These are phyloP conservation scores for Sminthurides aquaticus DNA, from an alignment of 2,888 invertebrate genomes.

Conservation along the genomic window DNA sequence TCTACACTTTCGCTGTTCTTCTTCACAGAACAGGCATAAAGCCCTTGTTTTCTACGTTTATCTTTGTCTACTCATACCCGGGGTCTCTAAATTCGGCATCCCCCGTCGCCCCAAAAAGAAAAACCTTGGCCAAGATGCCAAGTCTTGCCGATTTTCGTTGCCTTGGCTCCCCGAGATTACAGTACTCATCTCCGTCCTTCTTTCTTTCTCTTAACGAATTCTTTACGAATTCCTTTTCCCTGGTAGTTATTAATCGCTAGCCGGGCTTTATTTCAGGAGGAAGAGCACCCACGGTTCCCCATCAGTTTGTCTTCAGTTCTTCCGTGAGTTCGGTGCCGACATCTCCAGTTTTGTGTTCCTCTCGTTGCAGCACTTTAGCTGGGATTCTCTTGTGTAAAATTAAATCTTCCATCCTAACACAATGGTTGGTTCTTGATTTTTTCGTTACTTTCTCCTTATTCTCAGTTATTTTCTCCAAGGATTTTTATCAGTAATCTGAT, in stretches of 20 bases:
- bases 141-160: neutral
- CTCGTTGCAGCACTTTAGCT: slow-evolving; percentile 1
- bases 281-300: slow-evolving; percentile 15
- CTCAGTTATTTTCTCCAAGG: neutral
- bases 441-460: neutral
- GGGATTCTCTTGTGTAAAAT: neutral
- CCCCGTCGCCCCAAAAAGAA: too few species aligned
- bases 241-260: neutral
- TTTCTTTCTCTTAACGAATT: neutral
- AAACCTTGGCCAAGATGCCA: too few species aligned
- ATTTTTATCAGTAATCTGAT: too few species aligned
- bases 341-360: slow-evolving; percentile 19
- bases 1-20: too few species aligned
- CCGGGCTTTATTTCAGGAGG: neutral
- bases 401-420: neutral
- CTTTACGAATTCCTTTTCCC: neutral
- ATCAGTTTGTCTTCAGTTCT: slow-evolving; percentile 19
- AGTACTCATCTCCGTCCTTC: neutral
- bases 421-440: neutral
- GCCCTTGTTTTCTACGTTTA: too few species aligned
- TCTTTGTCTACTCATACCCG: too few species aligned
- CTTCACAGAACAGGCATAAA: too few species aligned
- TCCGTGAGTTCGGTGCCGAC: slow-evolving; percentile 22
- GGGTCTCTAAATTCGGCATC: too few species aligned
- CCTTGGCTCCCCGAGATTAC: too few species aligned